Conservation (phyloP, 1,140 invertebrate species). For the Aphelenchoides avenae region DNA sequence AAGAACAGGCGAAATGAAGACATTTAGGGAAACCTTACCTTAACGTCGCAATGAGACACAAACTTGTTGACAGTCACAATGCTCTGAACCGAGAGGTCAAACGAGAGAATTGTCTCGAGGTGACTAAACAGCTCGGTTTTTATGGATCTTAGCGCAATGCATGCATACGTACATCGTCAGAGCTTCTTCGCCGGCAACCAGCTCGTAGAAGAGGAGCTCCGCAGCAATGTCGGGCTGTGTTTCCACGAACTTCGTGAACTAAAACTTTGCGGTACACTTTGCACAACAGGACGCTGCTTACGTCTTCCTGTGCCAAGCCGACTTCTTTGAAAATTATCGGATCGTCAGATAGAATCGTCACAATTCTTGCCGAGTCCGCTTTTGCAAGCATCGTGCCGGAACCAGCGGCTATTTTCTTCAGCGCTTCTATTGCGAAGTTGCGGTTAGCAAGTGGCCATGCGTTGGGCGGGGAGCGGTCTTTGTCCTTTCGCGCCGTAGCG, state of each 20-base stretch:
- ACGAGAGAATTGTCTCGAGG: constrained; percentile 17
- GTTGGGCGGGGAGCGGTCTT: background rate
- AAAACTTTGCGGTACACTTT: constrained; percentile 1
- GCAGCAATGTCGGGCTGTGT: constrained; percentile 28
- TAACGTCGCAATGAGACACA: constrained; percentile 20
- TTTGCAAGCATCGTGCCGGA: constrained; percentile 15
- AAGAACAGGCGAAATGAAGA: constrained; percentile 1
- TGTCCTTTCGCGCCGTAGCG: background rate
- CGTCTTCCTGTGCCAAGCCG: background rate
- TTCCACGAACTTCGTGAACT: constrained; percentile 24
- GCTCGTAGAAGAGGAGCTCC: constrained; percentile 23
- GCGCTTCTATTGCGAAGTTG: constrained; percentile 7
- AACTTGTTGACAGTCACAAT: constrained; percentile 29
- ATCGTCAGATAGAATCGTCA: constrained; percentile 1
- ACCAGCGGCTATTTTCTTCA: constrained; percentile 16
- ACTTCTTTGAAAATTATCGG: constrained; percentile 5
- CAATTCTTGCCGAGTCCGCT: constrained; percentile 13
- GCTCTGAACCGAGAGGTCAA: constrained; percentile 25
- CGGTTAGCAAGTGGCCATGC: background rate
- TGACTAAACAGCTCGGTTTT: constrained; percentile 10
- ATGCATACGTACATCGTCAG: background rate
- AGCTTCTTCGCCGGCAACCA: constrained; percentile 11
- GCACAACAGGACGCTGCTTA: background rate
- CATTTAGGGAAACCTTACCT: constrained; percentile 19
- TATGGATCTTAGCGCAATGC: constrained; percentile 8